A percentile compares a stretch with the other conserved stretches of the same genome.
Conservation (phyloP, 1,140 invertebrate genomes). For the Penaeus japonicus region DNA sequence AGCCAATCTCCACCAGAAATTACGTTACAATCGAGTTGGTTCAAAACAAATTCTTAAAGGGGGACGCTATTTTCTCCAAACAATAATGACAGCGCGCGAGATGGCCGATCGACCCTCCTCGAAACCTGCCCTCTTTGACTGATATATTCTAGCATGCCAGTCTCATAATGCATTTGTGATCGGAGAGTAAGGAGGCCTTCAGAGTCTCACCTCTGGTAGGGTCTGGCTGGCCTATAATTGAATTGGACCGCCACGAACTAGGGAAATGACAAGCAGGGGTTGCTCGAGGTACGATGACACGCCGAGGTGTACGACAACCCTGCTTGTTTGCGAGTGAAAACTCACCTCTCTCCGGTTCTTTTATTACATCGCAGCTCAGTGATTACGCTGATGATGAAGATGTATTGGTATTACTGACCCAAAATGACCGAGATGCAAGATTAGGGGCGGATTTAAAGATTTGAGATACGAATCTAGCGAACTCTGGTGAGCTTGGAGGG, state of each 20-base stretch:
- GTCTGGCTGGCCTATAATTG: conserved; percentile 49
- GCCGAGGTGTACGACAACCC: conserved; percentile 3
- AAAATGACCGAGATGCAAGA: no score
- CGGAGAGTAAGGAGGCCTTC: conserved; percentile 36
- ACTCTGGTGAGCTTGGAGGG: not conserved
- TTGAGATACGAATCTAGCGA: not conserved
- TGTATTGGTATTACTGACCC: no score
- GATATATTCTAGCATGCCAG: conserved; percentile 8
- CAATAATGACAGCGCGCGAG: not conserved
- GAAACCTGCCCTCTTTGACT: not conserved
- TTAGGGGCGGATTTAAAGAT: not conserved
- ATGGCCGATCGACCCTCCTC: not conserved
- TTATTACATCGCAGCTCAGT: no score
- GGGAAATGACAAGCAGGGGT: conserved; percentile 49
- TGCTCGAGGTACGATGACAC: conserved; percentile 32
- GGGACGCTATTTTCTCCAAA: no score
- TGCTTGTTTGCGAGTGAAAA: not conserved
- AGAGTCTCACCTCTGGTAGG: conserved; percentile 28
- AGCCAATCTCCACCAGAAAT: no score
- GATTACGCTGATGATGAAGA: no score
- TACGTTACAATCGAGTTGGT: no score
- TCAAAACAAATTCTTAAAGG: no score
- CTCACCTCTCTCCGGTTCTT: not conserved
- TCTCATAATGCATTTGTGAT: conserved; percentile 48
- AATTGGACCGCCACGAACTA: conserved; percentile 55